Evolutionary conservation across 2,888 invertebrate species (phyloP).

Genomic region (Cryptosula pallasiana): DNA sequence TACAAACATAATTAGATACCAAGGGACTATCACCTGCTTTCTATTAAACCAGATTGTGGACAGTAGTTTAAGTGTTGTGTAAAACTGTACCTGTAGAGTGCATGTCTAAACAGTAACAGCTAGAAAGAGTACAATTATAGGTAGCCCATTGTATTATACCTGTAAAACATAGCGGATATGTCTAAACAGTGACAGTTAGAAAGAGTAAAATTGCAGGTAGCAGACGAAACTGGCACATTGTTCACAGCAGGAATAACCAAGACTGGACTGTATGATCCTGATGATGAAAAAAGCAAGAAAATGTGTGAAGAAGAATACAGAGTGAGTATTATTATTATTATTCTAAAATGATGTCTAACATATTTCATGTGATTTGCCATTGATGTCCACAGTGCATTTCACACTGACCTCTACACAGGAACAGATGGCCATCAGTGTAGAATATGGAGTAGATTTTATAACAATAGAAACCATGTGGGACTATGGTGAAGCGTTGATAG

Average conservation of each 20-base stretch:
- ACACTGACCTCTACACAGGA: too few relatives aligned
- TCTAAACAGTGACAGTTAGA: neutral
- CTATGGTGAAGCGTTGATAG: neutral
- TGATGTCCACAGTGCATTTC: too few relatives aligned
- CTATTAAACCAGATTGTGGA: too few relatives aligned
- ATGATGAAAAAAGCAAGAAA: neutral
- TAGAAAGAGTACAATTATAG: too few relatives aligned
- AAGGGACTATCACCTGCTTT: too few relatives aligned
- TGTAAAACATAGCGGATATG: neutral
- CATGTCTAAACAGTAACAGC: too few relatives aligned
- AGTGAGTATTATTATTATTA: too few relatives aligned
- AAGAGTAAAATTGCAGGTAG: neutral
- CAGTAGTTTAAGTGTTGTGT: too few relatives aligned
- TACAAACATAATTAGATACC: too few relatives aligned
- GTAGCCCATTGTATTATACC: neutral
- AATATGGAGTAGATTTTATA: neutral
- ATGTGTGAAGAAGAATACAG: neutral
- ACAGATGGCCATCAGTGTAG: neutral
- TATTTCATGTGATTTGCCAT: too few relatives aligned
- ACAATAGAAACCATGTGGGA: neutral
- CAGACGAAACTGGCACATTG: neutral
- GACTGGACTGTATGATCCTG: slow-evolving; percentile 11
- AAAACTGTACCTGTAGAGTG: too few relatives aligned
- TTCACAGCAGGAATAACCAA: slow-evolving; percentile 15
- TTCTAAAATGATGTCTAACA: too few relatives aligned